These are phyloP conservation scores for Aegotheles bennettii DNA, from an alignment of 2,113 vertebrate species.

Conservation along the genomic window DNA sequence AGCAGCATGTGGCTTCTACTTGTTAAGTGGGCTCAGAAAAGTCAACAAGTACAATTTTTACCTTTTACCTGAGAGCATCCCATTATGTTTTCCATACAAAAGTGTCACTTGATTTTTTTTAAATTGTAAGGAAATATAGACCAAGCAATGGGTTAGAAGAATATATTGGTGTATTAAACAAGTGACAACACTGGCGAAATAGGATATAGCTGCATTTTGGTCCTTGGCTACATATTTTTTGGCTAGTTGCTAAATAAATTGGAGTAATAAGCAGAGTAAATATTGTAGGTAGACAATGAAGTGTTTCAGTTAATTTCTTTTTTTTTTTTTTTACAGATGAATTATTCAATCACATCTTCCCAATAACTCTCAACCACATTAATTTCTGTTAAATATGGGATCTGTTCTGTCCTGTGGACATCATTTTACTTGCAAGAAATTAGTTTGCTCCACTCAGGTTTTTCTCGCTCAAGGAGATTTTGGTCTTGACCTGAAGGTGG, in stretches of 20 bases:
- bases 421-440: neutral
- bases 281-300: neutral
- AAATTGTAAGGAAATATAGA: neutral
- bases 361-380: neutral
- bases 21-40: constrained; percentile 55
- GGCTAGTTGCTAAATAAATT: neutral
- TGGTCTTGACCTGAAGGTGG: neutral
- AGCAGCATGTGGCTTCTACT: constrained; percentile 21
- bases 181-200: neutral
- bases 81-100: constrained; percentile 13
- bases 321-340: neutral
- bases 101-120: neutral
- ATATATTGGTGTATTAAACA: neutral
- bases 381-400: neutral
- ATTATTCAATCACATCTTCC: neutral
- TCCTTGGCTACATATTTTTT: neutral
- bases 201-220: neutral
- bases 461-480: neutral
- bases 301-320: neutral
- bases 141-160: neutral
- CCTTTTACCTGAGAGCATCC: constrained; percentile 12
- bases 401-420: neutral
- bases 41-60: constrained; percentile 50
- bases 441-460: neutral
- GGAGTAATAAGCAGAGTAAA: neutral